Base-by-base conservation (phyloP, 2,797 vertebrate genomes). In the Tapirus indicus region DNA sequence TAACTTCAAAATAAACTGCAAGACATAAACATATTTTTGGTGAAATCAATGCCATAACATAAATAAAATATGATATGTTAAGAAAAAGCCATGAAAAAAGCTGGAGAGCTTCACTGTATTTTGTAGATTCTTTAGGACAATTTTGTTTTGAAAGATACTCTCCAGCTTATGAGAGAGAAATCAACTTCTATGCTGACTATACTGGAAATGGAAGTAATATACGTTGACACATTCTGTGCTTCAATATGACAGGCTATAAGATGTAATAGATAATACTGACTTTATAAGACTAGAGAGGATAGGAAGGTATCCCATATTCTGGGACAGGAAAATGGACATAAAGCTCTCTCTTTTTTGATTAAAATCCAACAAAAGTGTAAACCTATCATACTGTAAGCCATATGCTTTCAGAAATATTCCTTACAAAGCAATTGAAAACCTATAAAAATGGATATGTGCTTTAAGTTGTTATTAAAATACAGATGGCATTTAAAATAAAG, bases 401-500 rank as follows among this genome's bases (percentile, higher is more conserved):
- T 18, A 79, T 0, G 14, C 25, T 90, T 94, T 84, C 88, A 97
- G 88, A 97, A 95, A 80, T 86, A 94, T 56, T 88, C 72, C 13
- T 94, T 91, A 91, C 6, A 32, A 97, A 97, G 11, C 6, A 94
- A 86, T 0, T 64, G 17, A 90, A 97, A 97, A 58, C 35, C 71
- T 92, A 35, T 35, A 85, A 92, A 80, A 92, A 58, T 68, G 38
- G 79, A 85, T 77, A 80, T 2, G 35, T 78, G 32, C 20, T 87
- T 93, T 80, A 94, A 87, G 41, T 47, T 90, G 52, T 54, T 88
- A 49, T 91, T 56, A 96, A 87, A 95, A 35, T 41, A 87, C 68
- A 87, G 69, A 93, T 54, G 35, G 17, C 54, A 94, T 96, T 96
- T 54, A 75, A 79, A 94, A 93, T 85, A 79, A 95, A 97, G 92